Percentiles rank a stretch among this genome's conserved stretches.
Evolutionary conservation across 2,113 vertebrate species (phyloP).

Genomic region (Lophura nycthemera): DNA sequence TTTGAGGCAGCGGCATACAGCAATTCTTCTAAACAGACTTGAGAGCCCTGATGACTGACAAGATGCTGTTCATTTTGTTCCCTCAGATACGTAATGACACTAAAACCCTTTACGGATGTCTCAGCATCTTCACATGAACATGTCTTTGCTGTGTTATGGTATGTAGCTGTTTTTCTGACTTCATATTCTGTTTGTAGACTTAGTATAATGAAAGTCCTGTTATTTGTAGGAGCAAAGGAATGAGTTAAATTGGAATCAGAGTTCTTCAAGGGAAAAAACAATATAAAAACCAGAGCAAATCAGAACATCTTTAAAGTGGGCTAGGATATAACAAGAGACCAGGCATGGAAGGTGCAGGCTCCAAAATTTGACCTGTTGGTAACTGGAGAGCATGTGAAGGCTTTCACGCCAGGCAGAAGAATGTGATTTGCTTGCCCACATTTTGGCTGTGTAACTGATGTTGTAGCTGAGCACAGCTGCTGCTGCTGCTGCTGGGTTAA

Average conservation of each 20-base stretch:
- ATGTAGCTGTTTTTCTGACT: slow-evolving; percentile 17
- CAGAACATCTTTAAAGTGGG: neutral
- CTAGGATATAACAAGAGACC: neutral
- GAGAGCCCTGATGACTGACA: neutral
- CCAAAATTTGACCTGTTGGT: slow-evolving; percentile 13
- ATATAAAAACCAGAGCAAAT: neutral
- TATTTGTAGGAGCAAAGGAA: neutral
- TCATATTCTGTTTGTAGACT: neutral
- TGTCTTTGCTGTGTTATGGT: slow-evolving; percentile 91
- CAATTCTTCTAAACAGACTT: neutral
- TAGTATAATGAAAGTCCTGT: neutral
- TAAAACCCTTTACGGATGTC: slow-evolving; percentile 83
- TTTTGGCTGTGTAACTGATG: neutral
- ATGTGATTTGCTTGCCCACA: neutral
- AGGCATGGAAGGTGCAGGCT: neutral
- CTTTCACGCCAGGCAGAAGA: neutral
- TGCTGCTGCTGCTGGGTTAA: neutral
- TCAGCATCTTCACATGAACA: slow-evolving; percentile 81
- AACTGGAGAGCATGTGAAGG: neutral
- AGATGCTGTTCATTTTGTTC: neutral
- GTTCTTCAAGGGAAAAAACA: neutral
- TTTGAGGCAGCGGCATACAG: neutral
- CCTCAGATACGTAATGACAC: slow-evolving; percentile 85
- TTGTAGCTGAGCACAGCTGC: neutral
- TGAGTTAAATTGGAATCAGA: neutral